phyloP scores from a whole-genome alignment of 2,797 vertebrate genomes.

The Chaetodon trifasciatus region DNA sequence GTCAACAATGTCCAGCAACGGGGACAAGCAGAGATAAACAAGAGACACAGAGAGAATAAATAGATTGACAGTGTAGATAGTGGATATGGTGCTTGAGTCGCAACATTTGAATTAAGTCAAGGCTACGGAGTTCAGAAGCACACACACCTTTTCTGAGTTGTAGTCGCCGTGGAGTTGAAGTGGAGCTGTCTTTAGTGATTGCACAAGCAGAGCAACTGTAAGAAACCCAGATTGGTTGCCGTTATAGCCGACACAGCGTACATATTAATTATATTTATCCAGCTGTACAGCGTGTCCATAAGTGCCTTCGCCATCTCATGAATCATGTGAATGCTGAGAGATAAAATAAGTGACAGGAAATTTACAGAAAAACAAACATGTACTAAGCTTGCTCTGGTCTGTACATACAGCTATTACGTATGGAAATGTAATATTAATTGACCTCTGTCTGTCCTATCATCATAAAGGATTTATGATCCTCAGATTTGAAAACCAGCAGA shows the following conservation, averaged over 20 bases:
- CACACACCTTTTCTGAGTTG: no score
- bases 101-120: slow-evolving; percentile 1
- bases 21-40: neutral
- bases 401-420: no score
- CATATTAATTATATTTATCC: neutral
- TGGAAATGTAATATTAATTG: neutral
- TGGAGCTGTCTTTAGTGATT: neutral
- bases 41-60: neutral
- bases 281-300: no score
- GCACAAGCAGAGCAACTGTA: neutral
- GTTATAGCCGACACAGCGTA: neutral
- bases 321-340: neutral
- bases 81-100: neutral
- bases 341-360: no score
- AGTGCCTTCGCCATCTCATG: neutral
- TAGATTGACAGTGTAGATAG: neutral
- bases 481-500: neutral
- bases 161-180: no score
- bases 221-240: neutral
- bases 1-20: slow-evolving; percentile 1
- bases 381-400: neutral
- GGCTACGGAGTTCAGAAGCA: neutral
- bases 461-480: neutral
- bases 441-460: neutral
- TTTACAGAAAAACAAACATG: neutral